phyloP scores from a whole-genome alignment of 2,113 vertebrate genomes.

The Guaruba guarouba region DNA sequence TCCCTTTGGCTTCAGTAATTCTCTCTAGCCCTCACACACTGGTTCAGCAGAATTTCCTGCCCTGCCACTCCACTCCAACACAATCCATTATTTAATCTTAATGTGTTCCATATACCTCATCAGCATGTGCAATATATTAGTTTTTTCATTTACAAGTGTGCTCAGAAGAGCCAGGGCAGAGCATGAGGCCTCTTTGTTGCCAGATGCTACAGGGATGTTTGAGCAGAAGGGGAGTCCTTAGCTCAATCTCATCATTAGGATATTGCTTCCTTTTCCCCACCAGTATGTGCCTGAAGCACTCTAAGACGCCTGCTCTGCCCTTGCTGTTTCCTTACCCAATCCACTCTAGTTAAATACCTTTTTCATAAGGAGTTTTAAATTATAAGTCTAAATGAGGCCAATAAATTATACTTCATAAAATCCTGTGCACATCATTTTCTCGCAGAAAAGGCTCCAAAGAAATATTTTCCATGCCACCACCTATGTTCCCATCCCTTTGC shows the following conservation, averaged over 20 bases:
- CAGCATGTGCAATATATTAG: neutral
- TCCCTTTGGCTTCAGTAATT: neutral
- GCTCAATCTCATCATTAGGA: neutral
- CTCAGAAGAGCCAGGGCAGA: neutral
- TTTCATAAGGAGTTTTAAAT: conserved; percentile 80
- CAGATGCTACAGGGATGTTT: neutral
- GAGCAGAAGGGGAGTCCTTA: neutral
- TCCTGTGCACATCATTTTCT: conserved; percentile 74
- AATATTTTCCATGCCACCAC: conserved; percentile 78
- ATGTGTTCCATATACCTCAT: neutral
- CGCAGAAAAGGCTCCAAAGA: conserved; percentile 77
- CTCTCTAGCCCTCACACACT: neutral
- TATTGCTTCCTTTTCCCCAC: conserved; percentile 5
- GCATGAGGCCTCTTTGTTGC: neutral
- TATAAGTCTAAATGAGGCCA: conserved; percentile 78
- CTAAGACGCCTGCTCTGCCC: conserved; percentile 19
- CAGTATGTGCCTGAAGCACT: neutral
- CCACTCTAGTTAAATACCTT: conserved; percentile 76
- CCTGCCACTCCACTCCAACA: neutral
- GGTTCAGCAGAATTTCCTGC: neutral
- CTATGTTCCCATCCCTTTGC: conserved; percentile 71
- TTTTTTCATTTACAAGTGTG: neutral
- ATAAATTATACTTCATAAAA: conserved; percentile 84
- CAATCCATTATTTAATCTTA: neutral
- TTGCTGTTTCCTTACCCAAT: neutral